Evolutionary conservation across 1,140 invertebrate genomes (phyloP).

Genomic region (Drosophila eugracilis): DNA sequence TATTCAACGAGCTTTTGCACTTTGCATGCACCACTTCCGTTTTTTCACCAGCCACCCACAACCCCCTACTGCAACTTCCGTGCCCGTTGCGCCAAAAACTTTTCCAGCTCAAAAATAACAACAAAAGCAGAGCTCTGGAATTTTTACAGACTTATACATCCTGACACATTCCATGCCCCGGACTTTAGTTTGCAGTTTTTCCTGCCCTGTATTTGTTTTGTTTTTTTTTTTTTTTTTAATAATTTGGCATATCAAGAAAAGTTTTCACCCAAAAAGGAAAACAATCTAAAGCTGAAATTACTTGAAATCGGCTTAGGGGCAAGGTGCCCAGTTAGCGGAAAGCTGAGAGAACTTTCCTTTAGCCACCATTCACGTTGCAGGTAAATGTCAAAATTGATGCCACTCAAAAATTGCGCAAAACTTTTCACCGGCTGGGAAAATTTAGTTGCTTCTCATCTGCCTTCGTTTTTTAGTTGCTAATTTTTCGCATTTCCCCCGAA

Average conservation of each 20-base stretch:
- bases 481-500: constrained; percentile 36
- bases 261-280: constrained; percentile 45
- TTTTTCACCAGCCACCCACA: neutral
- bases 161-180: constrained; percentile 56
- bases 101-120: constrained; percentile 51
- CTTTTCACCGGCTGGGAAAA: constrained; percentile 48
- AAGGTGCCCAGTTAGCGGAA: constrained; percentile 32
- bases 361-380: constrained; percentile 76
- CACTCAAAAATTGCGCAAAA: constrained; percentile 72
- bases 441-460: constrained; percentile 37
- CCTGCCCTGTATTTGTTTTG: constrained; percentile 13
- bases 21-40: constrained; percentile 41
- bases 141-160: constrained; percentile 74
- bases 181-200: constrained; percentile 42
- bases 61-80: constrained; percentile 60
- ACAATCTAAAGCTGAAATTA: constrained; percentile 42
- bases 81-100: constrained; percentile 74
- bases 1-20: constrained; percentile 61
- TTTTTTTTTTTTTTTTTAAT: constrained; percentile 50
- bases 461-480: constrained; percentile 18
- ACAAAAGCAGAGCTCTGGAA: constrained; percentile 55
- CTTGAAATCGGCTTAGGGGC: constrained; percentile 59
- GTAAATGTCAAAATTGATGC: constrained; percentile 85
- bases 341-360: constrained; percentile 39
- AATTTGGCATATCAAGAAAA: constrained; percentile 67